These are phyloP conservation scores for Sebastiscus tertius DNA, from an alignment of 2,797 vertebrate genomes.

Conservation along the genomic window DNA sequence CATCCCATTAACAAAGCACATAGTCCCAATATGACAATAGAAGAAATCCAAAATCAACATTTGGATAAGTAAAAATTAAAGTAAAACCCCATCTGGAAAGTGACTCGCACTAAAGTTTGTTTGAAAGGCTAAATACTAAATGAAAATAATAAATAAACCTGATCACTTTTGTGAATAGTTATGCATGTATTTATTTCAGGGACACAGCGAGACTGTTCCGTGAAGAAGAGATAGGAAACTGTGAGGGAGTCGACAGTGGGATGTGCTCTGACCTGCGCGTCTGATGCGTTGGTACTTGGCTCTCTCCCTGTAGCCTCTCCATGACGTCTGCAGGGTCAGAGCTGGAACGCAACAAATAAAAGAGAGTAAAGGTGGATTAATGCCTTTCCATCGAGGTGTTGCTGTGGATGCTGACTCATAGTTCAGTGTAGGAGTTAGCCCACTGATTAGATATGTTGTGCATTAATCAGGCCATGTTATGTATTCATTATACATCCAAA, in stretches of 20 bases:
- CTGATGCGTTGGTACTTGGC: constrained; percentile 93
- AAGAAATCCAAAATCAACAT: background rate
- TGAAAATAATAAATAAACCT: background rate
- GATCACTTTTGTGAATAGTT: background rate
- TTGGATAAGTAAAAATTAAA: background rate
- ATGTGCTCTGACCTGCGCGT: constrained; percentile 83
- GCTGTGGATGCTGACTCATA: background rate
- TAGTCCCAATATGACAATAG: background rate
- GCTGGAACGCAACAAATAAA: constrained; percentile 79
- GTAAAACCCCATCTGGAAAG: background rate
- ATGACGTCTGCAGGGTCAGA: constrained; percentile 91
- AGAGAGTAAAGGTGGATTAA: background rate
- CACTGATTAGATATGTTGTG: background rate
- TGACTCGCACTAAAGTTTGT: background rate
- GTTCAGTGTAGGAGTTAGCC: background rate
- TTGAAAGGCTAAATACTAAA: background rate
- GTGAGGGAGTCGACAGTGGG: background rate
- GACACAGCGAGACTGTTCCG: background rate
- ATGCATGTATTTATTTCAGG: background rate
- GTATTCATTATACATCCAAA: background rate
- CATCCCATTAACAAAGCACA: background rate
- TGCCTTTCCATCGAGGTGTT: background rate
- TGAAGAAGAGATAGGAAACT: background rate
- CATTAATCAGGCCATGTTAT: background rate
- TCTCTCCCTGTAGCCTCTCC: constrained; percentile 92